These are phyloP conservation scores for Choristoneura rosaceana DNA, from an alignment of 2,888 invertebrate genomes.

Conservation along the genomic window DNA sequence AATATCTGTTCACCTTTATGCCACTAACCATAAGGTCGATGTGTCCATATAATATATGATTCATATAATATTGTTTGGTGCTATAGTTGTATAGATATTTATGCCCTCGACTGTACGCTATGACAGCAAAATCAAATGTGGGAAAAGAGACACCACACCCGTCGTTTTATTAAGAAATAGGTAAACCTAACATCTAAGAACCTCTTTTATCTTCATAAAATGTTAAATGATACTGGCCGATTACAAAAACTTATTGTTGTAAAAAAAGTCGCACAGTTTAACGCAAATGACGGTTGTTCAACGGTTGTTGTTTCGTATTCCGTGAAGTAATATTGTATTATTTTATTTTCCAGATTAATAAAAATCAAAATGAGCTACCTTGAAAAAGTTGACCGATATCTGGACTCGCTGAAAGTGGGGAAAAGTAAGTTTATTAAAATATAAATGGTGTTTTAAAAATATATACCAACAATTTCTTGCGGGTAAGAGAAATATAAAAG, in stretches of 20 bases:
- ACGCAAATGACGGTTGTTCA: background rate
- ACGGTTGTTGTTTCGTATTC: background rate
- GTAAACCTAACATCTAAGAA: background rate
- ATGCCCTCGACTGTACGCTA: too few relatives aligned
- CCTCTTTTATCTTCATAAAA: background rate
- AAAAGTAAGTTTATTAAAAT: conserved; percentile 71
- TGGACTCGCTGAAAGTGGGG: conserved; percentile 78
- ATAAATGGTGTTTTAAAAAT: background rate
- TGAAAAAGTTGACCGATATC: conserved; percentile 76
- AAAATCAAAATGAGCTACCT: conserved; percentile 71
- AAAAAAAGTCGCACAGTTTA: background rate
- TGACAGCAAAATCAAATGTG: too few relatives aligned
- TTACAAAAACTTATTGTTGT: background rate
- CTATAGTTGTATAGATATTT: too few relatives aligned
- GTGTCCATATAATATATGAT: too few relatives aligned
- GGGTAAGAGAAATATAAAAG: too few relatives aligned
- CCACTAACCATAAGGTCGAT: too few relatives aligned
- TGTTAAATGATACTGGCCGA: background rate
- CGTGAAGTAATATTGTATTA: conserved; percentile 3
- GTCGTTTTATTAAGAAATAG: too few relatives aligned
- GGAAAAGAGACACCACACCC: too few relatives aligned
- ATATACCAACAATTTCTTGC: background rate
- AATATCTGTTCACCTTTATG: too few relatives aligned
- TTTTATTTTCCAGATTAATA: conserved; percentile 54
- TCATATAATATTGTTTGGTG: too few relatives aligned